Evolutionary conservation across 1,140 invertebrate species (phyloP).

Genomic region (Drosophila truncata): DNA sequence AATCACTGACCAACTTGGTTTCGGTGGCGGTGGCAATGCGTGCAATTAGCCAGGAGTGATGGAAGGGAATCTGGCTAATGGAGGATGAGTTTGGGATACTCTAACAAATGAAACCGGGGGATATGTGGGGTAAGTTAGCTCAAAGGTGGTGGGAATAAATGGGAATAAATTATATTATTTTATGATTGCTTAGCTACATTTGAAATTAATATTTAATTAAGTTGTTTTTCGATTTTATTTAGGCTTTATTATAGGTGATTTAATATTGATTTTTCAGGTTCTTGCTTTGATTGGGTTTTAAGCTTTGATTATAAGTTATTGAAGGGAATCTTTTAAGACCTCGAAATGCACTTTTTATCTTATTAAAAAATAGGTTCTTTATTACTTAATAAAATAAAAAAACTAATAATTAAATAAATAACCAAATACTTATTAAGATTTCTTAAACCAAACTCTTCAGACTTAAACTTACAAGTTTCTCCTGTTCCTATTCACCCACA

Average conservation of each 20-base stretch:
- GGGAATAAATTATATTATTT: constrained; percentile 6
- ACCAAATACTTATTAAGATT: neutral
- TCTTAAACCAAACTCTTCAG: no score
- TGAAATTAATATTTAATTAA: neutral
- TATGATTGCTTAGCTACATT: neutral
- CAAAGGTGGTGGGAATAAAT: neutral
- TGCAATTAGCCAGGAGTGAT: constrained; percentile 76
- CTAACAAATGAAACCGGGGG: constrained; percentile 12
- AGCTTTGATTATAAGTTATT: neutral
- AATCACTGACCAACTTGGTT: constrained; percentile 64
- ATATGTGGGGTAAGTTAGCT: constrained; percentile 13
- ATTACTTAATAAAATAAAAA: neutral
- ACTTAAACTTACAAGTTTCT: neutral
- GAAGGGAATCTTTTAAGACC: neutral
- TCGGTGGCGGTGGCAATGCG: constrained; percentile 51
- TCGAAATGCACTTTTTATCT: neutral
- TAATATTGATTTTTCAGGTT: neutral
- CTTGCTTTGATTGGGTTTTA: neutral
- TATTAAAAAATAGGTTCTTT: neutral
- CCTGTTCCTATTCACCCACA: neutral
- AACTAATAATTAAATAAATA: neutral
- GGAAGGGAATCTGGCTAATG: constrained; percentile 55
- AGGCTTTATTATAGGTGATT: neutral
- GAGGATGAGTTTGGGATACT: constrained; percentile 45
- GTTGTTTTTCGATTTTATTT: neutral